Evolutionary conservation across 1,140 invertebrate species (phyloP), one percentile per base, ranked within the genome.

Genomic region (Dendroctonus ponderosae): DNA sequence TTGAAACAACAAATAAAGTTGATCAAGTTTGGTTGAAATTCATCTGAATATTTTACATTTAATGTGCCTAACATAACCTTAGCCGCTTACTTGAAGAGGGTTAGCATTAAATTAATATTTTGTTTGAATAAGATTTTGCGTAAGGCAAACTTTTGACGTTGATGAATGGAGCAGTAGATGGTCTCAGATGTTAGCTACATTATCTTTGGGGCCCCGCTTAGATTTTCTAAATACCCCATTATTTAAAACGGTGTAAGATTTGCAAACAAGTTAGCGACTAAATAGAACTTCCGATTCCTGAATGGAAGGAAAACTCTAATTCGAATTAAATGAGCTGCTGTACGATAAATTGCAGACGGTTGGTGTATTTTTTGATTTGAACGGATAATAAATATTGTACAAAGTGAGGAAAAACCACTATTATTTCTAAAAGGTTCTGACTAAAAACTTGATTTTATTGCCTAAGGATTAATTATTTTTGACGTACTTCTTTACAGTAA

Each of bases 41-140:
- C 26, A 26, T 26, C 26, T 26, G 26, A 26, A 26, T 26, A 26
- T 26, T 26, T 52, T 52, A 37, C 26, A 52, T 5, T 15, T 12
- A 15, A 52, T 26, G 37, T 26, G n/a, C 9, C 26, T 26, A 52
- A 52, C 50, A 52, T 52, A 52, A 52, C 50, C 50, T 52, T 52
- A 37, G 5, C 50, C n/a, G 50, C 26, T 52, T 52, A 52, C 50
- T 52, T 52, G 50, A 52, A 52, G 26, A 52, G 50, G n/a, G 50
- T 52, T 52, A 52, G 26, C n/a, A 14, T 52, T 52, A 52, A 52
- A 52, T 52, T 52, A 52, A 52, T 52, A 52, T 52, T 52, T 14
- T 54, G 52, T 54, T 54, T 54, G 52, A 39, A 37, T 40, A 38
- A 54, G 52, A 54, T 40, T 54, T 38, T 14, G 38, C 52, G 15